Conservation (phyloP, 1,140 invertebrate genomes). For the Antheraea pernyi region DNA sequence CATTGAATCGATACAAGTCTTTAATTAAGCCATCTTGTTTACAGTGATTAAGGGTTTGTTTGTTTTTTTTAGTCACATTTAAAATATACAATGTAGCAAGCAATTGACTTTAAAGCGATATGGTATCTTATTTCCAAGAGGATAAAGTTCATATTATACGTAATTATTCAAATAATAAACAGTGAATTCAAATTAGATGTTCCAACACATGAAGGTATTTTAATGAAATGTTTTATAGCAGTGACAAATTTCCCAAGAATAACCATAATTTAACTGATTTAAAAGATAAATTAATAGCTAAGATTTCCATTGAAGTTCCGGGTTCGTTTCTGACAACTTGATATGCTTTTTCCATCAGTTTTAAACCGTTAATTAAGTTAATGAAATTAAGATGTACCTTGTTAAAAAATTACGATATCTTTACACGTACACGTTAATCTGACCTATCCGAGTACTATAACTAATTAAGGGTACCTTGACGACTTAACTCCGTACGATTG, state of each 20-base stretch:
- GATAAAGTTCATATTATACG: background rate
- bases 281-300: too few relatives aligned
- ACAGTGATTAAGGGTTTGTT: slow-evolving; percentile 43
- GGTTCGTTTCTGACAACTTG: too few relatives aligned
- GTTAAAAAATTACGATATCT: too few relatives aligned
- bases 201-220: background rate
- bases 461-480: too few relatives aligned
- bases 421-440: too few relatives aligned
- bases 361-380: too few relatives aligned
- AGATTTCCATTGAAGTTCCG: too few relatives aligned
- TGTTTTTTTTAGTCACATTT: slow-evolving; percentile 11
- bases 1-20: slow-evolving; percentile 23
- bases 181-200: background rate
- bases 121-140: background rate
- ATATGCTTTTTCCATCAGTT: too few relatives aligned
- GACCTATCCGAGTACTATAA: too few relatives aligned
- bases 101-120: background rate
- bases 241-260: background rate
- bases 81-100: slow-evolving; percentile 9
- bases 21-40: slow-evolving; percentile 62
- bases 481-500: too few relatives aligned
- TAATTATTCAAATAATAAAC: background rate
- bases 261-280: background rate
- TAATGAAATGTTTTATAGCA: background rate
- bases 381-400: too few relatives aligned